Percentiles rank a stretch among this genome's conserved stretches.
Evolutionary conservation across 2,797 vertebrate species (phyloP).

Genomic region (Acropternis orthonyx): DNA sequence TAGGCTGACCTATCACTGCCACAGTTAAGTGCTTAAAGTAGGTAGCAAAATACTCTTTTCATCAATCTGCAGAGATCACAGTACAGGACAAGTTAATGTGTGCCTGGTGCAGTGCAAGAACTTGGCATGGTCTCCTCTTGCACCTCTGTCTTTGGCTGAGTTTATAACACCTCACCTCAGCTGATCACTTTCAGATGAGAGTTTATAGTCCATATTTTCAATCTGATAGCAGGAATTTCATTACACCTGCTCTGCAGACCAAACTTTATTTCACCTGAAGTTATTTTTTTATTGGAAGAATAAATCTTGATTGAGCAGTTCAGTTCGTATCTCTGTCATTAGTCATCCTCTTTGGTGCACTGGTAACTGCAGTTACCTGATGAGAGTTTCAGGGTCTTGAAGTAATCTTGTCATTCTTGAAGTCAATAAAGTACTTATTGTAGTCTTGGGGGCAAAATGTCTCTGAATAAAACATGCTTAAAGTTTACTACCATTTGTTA

Average conservation of each 20-base stretch:
- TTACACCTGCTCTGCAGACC: constrained; percentile 14
- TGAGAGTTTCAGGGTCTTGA: background rate
- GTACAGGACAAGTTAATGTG: no score
- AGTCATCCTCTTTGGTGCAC: background rate
- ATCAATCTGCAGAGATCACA: no score
- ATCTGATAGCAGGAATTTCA: constrained; percentile 24
- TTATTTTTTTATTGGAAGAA: constrained; percentile 33
- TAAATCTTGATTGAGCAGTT: constrained; percentile 35
- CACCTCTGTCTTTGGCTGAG: background rate
- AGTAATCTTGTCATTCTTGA: constrained; percentile 5
- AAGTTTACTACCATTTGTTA: background rate
- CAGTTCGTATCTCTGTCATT: constrained; percentile 9
- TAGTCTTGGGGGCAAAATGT: constrained; percentile 27
- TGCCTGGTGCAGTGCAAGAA: rapidly evolving
- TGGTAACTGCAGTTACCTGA: constrained; percentile 1
- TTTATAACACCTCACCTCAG: background rate
- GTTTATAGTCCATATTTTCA: background rate
- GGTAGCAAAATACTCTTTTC: background rate
- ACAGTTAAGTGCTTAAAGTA: background rate
- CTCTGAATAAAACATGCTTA: constrained; percentile 14
- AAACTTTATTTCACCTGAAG: constrained; percentile 36
- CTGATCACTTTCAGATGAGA: background rate
- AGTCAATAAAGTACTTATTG: constrained; percentile 31
- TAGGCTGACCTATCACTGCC: background rate
- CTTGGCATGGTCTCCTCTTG: background rate